These are phyloP conservation scores for Polylopha cassiicola DNA, from an alignment of 2,888 invertebrate genomes.

Conservation along the genomic window DNA sequence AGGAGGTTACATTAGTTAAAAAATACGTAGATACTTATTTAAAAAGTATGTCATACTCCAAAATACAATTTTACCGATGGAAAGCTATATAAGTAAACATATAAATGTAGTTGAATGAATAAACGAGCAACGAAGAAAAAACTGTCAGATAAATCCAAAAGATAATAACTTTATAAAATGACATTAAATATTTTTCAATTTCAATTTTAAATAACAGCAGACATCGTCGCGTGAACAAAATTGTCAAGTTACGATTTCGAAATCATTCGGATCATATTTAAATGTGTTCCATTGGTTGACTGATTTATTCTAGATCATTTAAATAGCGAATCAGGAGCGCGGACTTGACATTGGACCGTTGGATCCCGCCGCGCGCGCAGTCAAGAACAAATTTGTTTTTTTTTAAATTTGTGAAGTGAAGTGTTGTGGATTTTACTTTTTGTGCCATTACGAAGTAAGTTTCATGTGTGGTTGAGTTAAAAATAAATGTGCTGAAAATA, in stretches of 20 bases:
- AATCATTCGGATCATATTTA: slow-evolving; percentile 48
- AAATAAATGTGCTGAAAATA: no score
- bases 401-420: slow-evolving; percentile 21
- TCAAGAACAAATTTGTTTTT: slow-evolving; percentile 23
- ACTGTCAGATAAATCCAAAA: no score
- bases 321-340: slow-evolving; percentile 65
- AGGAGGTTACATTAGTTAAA: no score
- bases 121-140: no score
- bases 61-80: no score
- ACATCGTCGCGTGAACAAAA: slow-evolving; percentile 24
- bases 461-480: not conserved
- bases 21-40: no score
- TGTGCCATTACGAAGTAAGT: slow-evolving; percentile 20
- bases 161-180: not conserved
- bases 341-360: slow-evolving; percentile 62
- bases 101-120: no score
- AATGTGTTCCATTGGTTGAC: slow-evolving; percentile 36
- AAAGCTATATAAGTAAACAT: no score
- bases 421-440: slow-evolving; percentile 13
- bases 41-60: no score
- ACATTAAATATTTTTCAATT: not conserved
- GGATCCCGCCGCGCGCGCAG: slow-evolving; percentile 43
- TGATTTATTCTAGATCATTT: slow-evolving; percentile 62
- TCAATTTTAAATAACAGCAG: slow-evolving; percentile 9
- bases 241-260: slow-evolving; percentile 33